Percentiles rank a stretch among this genome's conserved stretches.
phyloP scores from a whole-genome alignment of 2,888 invertebrate species.

The Liodrosophila aerea region DNA sequence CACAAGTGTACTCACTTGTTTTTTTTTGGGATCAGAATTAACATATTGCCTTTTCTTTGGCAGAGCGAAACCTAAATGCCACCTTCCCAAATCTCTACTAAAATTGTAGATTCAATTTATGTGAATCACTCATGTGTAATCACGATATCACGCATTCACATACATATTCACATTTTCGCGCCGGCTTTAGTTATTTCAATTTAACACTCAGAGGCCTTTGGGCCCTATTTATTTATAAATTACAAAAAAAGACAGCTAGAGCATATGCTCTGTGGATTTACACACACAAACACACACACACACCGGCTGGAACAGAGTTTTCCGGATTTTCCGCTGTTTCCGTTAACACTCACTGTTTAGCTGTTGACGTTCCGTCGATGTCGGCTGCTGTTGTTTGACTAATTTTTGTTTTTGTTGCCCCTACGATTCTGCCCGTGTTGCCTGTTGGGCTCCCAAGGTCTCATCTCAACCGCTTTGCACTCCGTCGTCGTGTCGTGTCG shows the following conservation, averaged over 20 bases:
- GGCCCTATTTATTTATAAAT: conserved; percentile 64
- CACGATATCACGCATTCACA: conserved; percentile 12
- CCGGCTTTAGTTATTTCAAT: conserved; percentile 39
- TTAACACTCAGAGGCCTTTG: conserved; percentile 35
- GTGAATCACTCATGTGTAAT: too few relatives aligned
- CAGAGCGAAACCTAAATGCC: too few relatives aligned
- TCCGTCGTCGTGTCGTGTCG: conserved; percentile 24
- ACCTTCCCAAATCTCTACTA: too few relatives aligned
- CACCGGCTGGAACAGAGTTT: conserved; percentile 18
- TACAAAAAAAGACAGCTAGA: conserved; percentile 15
- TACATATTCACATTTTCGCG: conserved; percentile 14
- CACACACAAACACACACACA: conserved; percentile 2
- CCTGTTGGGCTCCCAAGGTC: conserved; percentile 1
- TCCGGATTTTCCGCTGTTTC: conserved; percentile 38
- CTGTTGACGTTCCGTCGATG: conserved; percentile 38
- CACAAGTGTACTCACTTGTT: conserved; percentile 6
- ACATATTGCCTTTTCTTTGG: conserved; percentile 16
- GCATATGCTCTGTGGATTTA: conserved; percentile 41
- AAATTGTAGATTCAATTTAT: too few relatives aligned
- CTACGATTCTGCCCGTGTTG: conserved; percentile 39
- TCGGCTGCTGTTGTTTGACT: conserved; percentile 62
- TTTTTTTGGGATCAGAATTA: conserved; percentile 27
- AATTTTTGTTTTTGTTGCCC: conserved; percentile 54
- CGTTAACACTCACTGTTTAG: conserved; percentile 39
- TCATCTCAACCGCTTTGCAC: conserved; percentile 2